Evolutionary conservation across 2,113 vertebrate species (phyloP), one percentile per base, ranked within the genome.

Genomic region (Passerina amoena): DNA sequence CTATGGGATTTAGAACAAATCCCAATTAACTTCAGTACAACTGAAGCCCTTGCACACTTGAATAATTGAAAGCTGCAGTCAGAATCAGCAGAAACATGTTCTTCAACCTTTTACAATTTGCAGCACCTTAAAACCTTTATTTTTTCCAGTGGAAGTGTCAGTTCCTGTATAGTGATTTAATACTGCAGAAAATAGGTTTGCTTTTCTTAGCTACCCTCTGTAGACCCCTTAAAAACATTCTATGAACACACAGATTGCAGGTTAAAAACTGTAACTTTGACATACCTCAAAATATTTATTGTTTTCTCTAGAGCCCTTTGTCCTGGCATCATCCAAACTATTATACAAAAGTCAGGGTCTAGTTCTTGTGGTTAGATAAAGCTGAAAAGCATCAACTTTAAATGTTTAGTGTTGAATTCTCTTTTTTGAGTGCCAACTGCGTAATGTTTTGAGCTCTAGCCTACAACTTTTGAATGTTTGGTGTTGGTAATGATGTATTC

Each of bases 1-100:
- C 94, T 87, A 13, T 86, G 90, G 93, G 93, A 96, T 94, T 95
- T 80, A 85, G 84, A 92, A 69, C 75, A 94, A 96, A 92, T 94
- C 94, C 73, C 27, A 1, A 38, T 80, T 94, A 94, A 93, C 88
- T 76, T 92, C 71, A 65, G 75, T 85, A 90, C 66, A 92, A 60
- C 66, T 85, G 88, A 37, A 88, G 87, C 78, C 82, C 84, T 91
- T 7, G 4, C 38, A 93, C 77, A 2, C 75, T 90, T 92, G 48
- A 92, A 88, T 82, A 93, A 85, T 91, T 95, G 78, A 90, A 92
- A 91, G 59, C 77, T 90, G 3, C 2, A 70, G 71, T 87, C 59
- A 80, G 42, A 94, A 85, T 88, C 15, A 14, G 79, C 47, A 80
- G 71, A 89, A 92, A 70, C 66, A 87, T 73, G 63, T 69, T 95